Conservation (phyloP, 2,797 vertebrate genomes). For the Danio aesculapii region DNA sequence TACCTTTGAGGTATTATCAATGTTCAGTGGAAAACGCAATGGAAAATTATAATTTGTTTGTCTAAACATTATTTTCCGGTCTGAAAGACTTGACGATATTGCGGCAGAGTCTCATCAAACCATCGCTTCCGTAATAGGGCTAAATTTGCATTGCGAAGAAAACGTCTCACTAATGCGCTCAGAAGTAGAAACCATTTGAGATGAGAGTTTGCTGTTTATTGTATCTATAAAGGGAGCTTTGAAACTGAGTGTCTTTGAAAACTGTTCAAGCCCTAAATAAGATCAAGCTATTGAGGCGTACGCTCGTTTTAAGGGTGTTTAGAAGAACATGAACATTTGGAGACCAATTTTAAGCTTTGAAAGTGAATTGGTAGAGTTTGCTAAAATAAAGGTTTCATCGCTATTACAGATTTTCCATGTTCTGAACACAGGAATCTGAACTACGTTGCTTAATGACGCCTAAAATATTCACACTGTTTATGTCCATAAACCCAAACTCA, state of each 20-base stretch:
- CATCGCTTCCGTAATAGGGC: background rate
- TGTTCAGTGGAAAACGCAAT: constrained; percentile 1
- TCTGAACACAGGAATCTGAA: constrained; percentile 3
- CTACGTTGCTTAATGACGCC: background rate
- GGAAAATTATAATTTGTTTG: constrained; percentile 12
- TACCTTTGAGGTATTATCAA: background rate
- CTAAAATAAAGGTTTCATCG: background rate
- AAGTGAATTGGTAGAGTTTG: background rate
- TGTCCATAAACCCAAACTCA: constrained; percentile 12
- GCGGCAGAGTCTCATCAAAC: constrained; percentile 1
- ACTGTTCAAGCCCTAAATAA: constrained; percentile 8
- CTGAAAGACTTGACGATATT: constrained; percentile 22
- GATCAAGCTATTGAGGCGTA: background rate
- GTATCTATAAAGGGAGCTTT: constrained; percentile 25
- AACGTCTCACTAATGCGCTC: constrained; percentile 2
- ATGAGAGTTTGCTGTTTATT: constrained; percentile 9
- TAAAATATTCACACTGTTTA: constrained; percentile 20
- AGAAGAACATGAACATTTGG: background rate
- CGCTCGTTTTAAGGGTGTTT: background rate
- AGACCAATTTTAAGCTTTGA: constrained; percentile 3
- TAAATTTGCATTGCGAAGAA: constrained; percentile 11
- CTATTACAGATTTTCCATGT: constrained; percentile 4
- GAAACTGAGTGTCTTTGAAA: constrained; percentile 37
- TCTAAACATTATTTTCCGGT: constrained; percentile 38
- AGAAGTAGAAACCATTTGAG: constrained; percentile 7